Evolutionary conservation across 2,113 vertebrate genomes (phyloP).

Genomic region (Girardinichthys multiradiatus): DNA sequence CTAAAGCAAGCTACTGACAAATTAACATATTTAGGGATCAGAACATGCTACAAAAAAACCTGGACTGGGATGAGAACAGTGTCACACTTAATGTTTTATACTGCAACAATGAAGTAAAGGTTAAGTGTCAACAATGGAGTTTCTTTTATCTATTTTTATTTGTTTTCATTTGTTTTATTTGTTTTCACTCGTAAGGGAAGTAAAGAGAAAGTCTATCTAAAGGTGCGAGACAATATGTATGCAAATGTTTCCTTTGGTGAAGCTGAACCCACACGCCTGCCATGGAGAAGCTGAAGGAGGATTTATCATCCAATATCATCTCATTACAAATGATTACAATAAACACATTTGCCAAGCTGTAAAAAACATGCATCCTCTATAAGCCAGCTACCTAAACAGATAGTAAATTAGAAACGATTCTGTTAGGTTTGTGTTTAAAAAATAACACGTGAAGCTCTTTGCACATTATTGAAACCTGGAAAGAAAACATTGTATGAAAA

Average conservation of each 20-base stretch:
- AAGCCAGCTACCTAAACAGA: slow-evolving; percentile 32
- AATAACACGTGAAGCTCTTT: slow-evolving; percentile 23
- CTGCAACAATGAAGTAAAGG: background rate
- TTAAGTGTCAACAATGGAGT: background rate
- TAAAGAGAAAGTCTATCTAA: slow-evolving; percentile 54
- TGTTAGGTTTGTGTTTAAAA: slow-evolving; percentile 22
- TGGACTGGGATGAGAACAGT: background rate
- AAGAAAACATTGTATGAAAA: slow-evolving; percentile 40
- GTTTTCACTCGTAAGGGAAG: slow-evolving; percentile 36
- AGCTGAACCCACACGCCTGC: slow-evolving; percentile 35
- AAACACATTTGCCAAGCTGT: slow-evolving; percentile 60
- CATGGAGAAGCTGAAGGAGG: slow-evolving; percentile 51
- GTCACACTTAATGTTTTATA: slow-evolving; percentile 2
- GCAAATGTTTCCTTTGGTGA: slow-evolving; percentile 69
- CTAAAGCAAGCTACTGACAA: slow-evolving; percentile 18
- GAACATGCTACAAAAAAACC: background rate
- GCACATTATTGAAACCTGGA: slow-evolving; percentile 29
- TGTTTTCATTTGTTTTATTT: slow-evolving; percentile 2
- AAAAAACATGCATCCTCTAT: slow-evolving; percentile 40
- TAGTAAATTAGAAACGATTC: slow-evolving; percentile 38
- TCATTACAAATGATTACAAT: slow-evolving; percentile 68
- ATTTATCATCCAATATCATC: slow-evolving; percentile 68
- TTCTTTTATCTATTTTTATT: background rate
- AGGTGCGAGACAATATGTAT: slow-evolving; percentile 82
- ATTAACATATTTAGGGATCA: slow-evolving; percentile 12